These are phyloP conservation scores for Caenorhabditis zanzibari DNA, from an alignment of 2,888 invertebrate species.

Conservation along the genomic window DNA sequence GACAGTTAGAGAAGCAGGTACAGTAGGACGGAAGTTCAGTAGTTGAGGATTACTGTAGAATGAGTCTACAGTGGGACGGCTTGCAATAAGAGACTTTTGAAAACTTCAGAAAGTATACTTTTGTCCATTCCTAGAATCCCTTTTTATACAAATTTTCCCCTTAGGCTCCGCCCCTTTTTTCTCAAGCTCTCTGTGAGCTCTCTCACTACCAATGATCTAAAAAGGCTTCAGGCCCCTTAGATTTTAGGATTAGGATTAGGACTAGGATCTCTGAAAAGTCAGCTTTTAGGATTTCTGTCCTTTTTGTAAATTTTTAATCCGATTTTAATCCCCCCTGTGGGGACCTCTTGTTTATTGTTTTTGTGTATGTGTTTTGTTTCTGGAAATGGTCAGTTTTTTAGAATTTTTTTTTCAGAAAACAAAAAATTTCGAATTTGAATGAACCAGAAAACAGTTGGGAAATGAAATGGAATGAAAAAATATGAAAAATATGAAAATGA, in stretches of 20 bases:
- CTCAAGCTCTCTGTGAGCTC: background rate
- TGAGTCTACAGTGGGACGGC: too few relatives aligned
- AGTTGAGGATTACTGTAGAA: too few relatives aligned
- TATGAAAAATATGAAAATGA: too few relatives aligned
- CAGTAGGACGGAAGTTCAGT: background rate
- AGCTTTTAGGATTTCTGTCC: slow-evolving; percentile 18
- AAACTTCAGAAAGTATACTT: background rate
- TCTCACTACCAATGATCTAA: background rate
- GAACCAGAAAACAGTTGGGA: too few relatives aligned
- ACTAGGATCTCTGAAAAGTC: background rate
- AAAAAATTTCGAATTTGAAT: too few relatives aligned
- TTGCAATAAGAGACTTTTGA: background rate
- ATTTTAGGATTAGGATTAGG: background rate
- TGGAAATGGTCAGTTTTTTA: background rate
- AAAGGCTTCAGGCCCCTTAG: background rate
- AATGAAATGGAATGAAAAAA: too few relatives aligned
- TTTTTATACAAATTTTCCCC: too few relatives aligned
- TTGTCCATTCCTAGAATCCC: background rate
- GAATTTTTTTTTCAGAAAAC: too few relatives aligned
- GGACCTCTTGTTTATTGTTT: background rate
- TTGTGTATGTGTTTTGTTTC: background rate
- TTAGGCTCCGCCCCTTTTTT: background rate
- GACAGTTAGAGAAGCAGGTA: background rate
- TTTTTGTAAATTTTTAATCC: slow-evolving; percentile 2
- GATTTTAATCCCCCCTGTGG: background rate